These are phyloP conservation scores for Romanogobio albipinnatus DNA, from an alignment of 2,113 vertebrate species.

Conservation along the genomic window DNA sequence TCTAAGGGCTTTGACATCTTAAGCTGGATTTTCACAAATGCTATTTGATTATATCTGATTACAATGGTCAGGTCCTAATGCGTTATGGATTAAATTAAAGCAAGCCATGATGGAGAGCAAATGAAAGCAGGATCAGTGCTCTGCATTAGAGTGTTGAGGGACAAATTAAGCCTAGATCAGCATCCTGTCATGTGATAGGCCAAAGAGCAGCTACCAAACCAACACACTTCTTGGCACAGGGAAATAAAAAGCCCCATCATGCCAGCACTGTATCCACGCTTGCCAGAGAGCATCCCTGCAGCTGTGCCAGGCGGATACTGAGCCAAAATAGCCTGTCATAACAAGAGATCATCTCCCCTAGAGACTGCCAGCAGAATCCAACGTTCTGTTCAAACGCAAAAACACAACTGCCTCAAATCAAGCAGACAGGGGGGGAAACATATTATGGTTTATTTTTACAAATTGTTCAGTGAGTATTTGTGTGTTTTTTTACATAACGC, in stretches of 20 bases:
- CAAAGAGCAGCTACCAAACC: constrained; percentile 31
- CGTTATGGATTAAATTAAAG: constrained; percentile 11
- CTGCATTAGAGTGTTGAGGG: constrained; percentile 30
- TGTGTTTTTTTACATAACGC: no score
- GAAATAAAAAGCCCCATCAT: constrained; percentile 1
- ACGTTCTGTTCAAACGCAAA: background rate
- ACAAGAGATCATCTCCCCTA: constrained; percentile 24
- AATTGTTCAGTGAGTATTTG: background rate
- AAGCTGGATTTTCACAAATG: background rate
- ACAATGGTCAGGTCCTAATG: constrained; percentile 8
- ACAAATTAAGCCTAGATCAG: constrained; percentile 39
- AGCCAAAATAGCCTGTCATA: constrained; percentile 31
- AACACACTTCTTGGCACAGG: constrained; percentile 20
- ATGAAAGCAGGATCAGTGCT: constrained; percentile 21
- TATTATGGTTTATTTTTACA: background rate
- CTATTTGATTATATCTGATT: constrained; percentile 27
- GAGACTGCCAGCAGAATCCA: constrained; percentile 30
- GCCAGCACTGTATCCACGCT: background rate
- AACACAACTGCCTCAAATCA: constrained; percentile 1
- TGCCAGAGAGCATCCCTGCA: constrained; percentile 31
- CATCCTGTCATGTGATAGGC: constrained; percentile 13
- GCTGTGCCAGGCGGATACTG: constrained; percentile 3
- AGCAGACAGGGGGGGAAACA: constrained; percentile 11
- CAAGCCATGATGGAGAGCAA: background rate
- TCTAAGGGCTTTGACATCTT: constrained; percentile 1